Conservation (phyloP, 2,888 invertebrate species). For the Limnephilus lunatus region DNA sequence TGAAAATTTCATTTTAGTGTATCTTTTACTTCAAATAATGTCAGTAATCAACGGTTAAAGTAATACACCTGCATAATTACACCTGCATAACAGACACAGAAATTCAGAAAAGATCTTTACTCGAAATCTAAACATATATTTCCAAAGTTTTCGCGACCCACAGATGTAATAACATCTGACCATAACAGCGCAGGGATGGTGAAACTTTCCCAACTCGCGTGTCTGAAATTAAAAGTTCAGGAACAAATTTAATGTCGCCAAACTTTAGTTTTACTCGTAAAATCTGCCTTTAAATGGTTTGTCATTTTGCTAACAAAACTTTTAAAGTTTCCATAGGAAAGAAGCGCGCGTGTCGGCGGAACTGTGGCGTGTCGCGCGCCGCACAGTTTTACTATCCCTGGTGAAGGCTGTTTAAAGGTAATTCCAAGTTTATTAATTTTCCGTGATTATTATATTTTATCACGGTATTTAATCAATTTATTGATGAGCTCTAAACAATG, state of each 20-base stretch:
- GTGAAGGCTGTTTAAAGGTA: not conserved
- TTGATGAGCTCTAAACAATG: not conserved
- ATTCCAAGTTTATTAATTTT: not conserved
- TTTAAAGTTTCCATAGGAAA: not conserved
- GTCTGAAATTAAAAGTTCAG: not conserved
- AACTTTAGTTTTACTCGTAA: not conserved
- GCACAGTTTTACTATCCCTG: not conserved
- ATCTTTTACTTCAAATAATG: too few species aligned
- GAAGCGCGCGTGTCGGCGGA: not conserved
- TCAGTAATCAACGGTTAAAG: too few species aligned
- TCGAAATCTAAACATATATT: too few species aligned
- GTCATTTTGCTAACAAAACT: not conserved
- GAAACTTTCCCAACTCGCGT: not conserved
- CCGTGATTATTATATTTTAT: not conserved
- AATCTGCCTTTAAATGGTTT: not conserved
- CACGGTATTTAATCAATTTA: slow-evolving; percentile 2
- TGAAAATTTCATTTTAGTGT: too few species aligned
- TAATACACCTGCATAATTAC: too few species aligned
- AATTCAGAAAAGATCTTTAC: not conserved
- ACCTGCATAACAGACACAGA: too few species aligned
- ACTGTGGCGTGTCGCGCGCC: not conserved
- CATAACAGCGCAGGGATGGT: not conserved
- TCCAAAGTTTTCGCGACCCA: not conserved
- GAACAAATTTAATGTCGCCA: not conserved
- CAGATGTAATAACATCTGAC: not conserved